Conservation (phyloP, 2,888 invertebrate genomes). For the Tiliacea citrago region DNA sequence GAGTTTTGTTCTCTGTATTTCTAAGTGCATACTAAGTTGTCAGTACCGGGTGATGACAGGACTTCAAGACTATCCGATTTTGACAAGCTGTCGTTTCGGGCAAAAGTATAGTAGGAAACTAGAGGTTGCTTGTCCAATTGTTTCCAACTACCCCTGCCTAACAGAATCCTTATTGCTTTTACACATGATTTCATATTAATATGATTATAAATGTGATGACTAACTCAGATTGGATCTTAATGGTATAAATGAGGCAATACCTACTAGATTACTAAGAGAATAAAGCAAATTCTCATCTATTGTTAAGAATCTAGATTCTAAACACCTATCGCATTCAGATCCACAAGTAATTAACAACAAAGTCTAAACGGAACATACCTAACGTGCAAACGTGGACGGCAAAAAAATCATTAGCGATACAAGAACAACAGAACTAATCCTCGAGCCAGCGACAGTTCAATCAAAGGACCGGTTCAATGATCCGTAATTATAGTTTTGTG, state of each 20-base stretch:
- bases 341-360: slow-evolving; percentile 45
- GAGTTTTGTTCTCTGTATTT: slow-evolving; percentile 29
- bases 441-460: slow-evolving; percentile 57
- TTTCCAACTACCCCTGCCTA: not conserved
- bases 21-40: slow-evolving; percentile 41
- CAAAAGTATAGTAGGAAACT: not conserved
- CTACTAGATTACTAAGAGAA: slow-evolving; percentile 46
- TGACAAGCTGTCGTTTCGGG: not conserved
- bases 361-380: slow-evolving; percentile 32
- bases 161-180: not conserved
- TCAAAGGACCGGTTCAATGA: slow-evolving; percentile 64
- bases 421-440: slow-evolving; percentile 49
- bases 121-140: not conserved
- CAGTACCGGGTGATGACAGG: slow-evolving; percentile 17
- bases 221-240: slow-evolving; percentile 50
- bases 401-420: slow-evolving; percentile 53
- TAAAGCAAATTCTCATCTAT: slow-evolving; percentile 56
- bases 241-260: slow-evolving; percentile 46
- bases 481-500: slow-evolving; percentile 65
- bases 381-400: slow-evolving; percentile 32
- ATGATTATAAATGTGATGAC: slow-evolving; percentile 41
- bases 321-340: slow-evolving; percentile 35
- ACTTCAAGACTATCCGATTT: slow-evolving; percentile 20
- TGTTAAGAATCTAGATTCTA: slow-evolving; percentile 45
- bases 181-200: slow-evolving; percentile 18